Percentiles rank a stretch among this genome's conserved stretches.
These are phyloP conservation scores for Hippolais icterina DNA, from an alignment of 2,113 vertebrate genomes.

Conservation along the genomic window DNA sequence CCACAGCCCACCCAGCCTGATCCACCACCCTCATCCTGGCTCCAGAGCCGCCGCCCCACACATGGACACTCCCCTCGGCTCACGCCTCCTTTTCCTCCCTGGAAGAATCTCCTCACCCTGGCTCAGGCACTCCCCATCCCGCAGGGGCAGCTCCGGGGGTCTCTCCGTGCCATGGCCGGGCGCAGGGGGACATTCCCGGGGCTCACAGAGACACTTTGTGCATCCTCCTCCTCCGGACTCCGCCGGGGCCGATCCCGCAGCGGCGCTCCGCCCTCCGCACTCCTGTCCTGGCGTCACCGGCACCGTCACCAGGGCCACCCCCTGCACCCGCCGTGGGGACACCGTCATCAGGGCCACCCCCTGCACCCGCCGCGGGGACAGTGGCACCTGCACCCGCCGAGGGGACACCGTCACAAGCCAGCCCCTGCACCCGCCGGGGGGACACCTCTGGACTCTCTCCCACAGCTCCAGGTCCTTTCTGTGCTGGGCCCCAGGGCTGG, in stretches of 20 bases:
- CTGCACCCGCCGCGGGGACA: not conserved
- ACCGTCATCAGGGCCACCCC: not conserved
- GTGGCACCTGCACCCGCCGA: fast-evolving
- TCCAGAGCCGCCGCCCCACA: not conserved
- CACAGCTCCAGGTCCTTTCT: not conserved
- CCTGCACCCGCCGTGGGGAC: not conserved
- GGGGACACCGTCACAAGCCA: not conserved
- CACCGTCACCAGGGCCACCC: constrained; percentile 41
- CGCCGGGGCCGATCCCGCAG: not conserved
- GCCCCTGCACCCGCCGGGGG: not conserved
- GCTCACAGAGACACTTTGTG: not conserved
- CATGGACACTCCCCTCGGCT: not conserved
- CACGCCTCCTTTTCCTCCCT: not conserved
- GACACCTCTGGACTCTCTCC: not conserved
- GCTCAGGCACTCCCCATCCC: not conserved
- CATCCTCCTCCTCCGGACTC: not conserved
- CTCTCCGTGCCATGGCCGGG: not conserved
- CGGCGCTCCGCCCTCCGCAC: constrained; percentile 1
- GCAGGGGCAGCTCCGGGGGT: fast-evolving
- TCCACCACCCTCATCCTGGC: fast-evolving
- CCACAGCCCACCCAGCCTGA: not conserved
- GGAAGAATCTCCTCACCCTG: not conserved
- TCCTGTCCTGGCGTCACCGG: constrained; percentile 63
- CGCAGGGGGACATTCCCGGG: not conserved
- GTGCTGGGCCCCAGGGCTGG: not conserved